Evolutionary conservation across 1,140 invertebrate genomes (phyloP).

Genomic region (Meloidogyne hapla): DNA sequence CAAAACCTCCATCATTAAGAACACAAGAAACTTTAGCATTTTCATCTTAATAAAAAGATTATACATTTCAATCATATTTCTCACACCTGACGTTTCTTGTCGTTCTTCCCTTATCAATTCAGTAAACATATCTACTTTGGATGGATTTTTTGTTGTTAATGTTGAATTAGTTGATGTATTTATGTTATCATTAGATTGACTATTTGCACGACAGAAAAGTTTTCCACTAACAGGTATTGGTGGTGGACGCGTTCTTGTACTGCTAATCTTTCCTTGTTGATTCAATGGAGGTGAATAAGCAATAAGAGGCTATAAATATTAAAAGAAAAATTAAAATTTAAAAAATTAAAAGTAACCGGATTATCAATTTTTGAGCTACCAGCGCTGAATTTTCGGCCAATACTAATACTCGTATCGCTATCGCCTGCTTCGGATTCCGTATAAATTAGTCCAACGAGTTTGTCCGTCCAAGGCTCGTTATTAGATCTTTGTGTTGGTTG

Average conservation of each 20-base stretch:
- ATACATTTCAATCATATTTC: background rate
- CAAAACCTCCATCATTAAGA: background rate
- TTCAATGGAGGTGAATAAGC: background rate
- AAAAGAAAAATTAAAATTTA: background rate
- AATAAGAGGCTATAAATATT: background rate
- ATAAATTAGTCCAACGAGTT: background rate
- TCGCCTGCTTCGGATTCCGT: background rate
- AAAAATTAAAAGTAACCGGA: background rate
- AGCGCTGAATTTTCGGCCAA: background rate
- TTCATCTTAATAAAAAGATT: background rate
- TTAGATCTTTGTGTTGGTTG: background rate
- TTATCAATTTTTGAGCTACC: background rate
- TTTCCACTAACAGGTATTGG: background rate
- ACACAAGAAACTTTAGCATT: background rate
- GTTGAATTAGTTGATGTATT: background rate
- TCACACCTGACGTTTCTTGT: background rate
- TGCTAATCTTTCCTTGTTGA: background rate
- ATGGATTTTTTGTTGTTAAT: background rate
- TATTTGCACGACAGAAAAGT: background rate
- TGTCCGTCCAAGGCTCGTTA: background rate
- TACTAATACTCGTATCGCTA: background rate
- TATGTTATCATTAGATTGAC: background rate
- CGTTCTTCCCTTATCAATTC: background rate
- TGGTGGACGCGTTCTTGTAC: background rate
- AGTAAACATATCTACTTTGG: background rate